Evolutionary conservation across 2,888 invertebrate species (phyloP).

Genomic region (Polietes domitor): DNA sequence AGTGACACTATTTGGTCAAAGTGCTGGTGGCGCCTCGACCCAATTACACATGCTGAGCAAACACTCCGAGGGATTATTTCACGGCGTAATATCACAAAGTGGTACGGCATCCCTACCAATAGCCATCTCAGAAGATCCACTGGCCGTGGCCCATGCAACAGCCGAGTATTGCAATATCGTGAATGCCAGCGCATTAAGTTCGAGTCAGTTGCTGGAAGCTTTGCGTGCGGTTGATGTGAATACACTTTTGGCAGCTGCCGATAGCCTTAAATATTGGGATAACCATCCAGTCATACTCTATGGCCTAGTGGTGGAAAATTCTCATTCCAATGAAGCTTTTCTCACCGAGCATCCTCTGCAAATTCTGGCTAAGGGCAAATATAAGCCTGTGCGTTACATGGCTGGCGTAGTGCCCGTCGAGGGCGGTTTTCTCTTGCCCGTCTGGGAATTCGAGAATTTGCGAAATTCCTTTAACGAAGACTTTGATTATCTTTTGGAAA

Average conservation of each 20-base stretch:
- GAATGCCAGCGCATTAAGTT: constrained; percentile 67
- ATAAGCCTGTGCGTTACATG: constrained; percentile 81
- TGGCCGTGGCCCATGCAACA: constrained; percentile 77
- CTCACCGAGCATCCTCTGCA: constrained; percentile 79
- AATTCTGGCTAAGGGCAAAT: constrained; percentile 76
- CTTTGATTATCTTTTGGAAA: constrained; percentile 69
- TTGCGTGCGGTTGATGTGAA: constrained; percentile 78
- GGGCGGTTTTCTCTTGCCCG: constrained; percentile 79
- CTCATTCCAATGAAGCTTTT: constrained; percentile 78
- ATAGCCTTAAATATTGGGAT: constrained; percentile 80
- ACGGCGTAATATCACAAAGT: constrained; percentile 81
- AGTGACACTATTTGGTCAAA: constrained; percentile 81
- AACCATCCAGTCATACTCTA: constrained; percentile 70
- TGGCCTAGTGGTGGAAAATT: constrained; percentile 78
- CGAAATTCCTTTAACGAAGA: constrained; percentile 72
- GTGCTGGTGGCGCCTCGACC: constrained; percentile 80
- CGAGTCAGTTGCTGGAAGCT: constrained; percentile 76
- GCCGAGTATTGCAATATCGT: constrained; percentile 74
- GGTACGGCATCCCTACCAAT: constrained; percentile 81
- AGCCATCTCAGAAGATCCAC: constrained; percentile 71
- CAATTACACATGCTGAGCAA: constrained; percentile 81
- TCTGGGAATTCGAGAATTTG: constrained; percentile 63
- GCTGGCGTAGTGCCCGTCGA: constrained; percentile 80
- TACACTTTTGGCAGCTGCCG: constrained; percentile 76
- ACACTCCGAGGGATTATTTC: constrained; percentile 79